A percentile compares a stretch with the other conserved stretches of the same genome.
These are phyloP conservation scores for Agrilus mali DNA, from an alignment of 2,888 invertebrate genomes.

Conservation along the genomic window DNA sequence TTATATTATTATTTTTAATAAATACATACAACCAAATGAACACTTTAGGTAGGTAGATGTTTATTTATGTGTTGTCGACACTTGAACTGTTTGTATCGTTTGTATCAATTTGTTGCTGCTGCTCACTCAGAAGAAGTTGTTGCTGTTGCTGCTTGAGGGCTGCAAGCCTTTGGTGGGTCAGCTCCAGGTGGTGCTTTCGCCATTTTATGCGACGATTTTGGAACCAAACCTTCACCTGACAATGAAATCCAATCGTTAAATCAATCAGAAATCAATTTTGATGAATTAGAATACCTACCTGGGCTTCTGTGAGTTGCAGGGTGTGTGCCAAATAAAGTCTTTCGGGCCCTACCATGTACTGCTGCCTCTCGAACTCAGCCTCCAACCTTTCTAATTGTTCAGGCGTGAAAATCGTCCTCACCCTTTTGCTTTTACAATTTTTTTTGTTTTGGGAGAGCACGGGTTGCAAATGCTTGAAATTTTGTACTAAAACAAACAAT, in stretches of 20 bases:
- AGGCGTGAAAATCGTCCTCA: constrained; percentile 92
- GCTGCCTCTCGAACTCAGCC: constrained; percentile 89
- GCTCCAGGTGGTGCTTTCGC: constrained; percentile 88
- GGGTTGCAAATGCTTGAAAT: constrained; percentile 24
- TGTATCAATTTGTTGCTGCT: constrained; percentile 29
- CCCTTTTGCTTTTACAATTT: constrained; percentile 66
- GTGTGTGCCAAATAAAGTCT: constrained; percentile 83
- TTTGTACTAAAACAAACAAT: constrained; percentile 20
- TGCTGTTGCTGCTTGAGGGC: constrained; percentile 39
- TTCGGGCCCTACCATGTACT: constrained; percentile 97
- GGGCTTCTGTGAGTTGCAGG: constrained; percentile 75
- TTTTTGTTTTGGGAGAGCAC: constrained; percentile 26
- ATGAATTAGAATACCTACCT: too few species aligned
- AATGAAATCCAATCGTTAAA: too few species aligned
- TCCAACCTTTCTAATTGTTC: constrained; percentile 90
- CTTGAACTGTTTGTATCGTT: constrained; percentile 36
- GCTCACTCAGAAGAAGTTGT: constrained; percentile 34
- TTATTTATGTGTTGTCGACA: constrained; percentile 26
- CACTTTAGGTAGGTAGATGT: too few species aligned
- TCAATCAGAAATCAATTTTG: too few species aligned
- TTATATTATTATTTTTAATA: too few species aligned
- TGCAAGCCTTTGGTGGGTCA: constrained; percentile 76
- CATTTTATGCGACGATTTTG: constrained; percentile 91
- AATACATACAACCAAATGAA: too few species aligned
- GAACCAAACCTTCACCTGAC: constrained; percentile 83